Conservation (phyloP, 2,113 vertebrate genomes). For the Chaenogobius annularis region DNA sequence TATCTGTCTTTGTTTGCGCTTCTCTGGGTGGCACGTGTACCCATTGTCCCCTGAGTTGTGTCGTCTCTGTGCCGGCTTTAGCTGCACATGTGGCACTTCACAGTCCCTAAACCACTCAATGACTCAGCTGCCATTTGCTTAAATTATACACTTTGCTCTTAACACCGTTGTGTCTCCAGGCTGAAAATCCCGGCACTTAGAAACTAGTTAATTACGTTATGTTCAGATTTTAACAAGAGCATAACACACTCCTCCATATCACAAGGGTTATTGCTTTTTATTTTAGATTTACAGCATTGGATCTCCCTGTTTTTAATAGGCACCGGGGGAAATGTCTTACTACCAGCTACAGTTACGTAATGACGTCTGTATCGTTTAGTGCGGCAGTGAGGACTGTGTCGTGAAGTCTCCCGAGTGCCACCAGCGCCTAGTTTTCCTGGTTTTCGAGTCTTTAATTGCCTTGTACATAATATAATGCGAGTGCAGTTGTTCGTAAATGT, state of each 20-base stretch:
- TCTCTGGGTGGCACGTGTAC: background rate
- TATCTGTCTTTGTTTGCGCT: background rate
- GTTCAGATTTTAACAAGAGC: background rate
- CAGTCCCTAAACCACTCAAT: background rate
- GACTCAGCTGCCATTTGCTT: constrained; percentile 9
- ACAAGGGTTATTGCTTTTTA: constrained; percentile 3
- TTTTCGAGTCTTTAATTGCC: background rate
- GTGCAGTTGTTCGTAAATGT: background rate
- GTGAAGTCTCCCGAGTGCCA: background rate
- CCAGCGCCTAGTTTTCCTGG: background rate
- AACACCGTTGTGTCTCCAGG: background rate
- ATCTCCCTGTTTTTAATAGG: background rate
- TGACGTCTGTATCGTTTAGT: background rate
- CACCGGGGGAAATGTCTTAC: background rate
- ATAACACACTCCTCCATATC: background rate
- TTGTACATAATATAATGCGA: background rate
- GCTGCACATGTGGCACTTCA: background rate
- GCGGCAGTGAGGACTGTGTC: background rate
- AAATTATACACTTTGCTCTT: constrained; percentile 9
- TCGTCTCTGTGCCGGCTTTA: background rate
- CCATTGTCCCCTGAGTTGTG: background rate
- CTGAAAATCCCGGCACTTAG: background rate
- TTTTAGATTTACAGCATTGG: background rate
- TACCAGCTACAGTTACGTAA: background rate
- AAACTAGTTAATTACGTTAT: constrained; percentile 1